Percentiles rank a stretch among this genome's conserved stretches.
Evolutionary conservation across 2,797 vertebrate genomes (phyloP).

Genomic region (Cyclura pinguis): DNA sequence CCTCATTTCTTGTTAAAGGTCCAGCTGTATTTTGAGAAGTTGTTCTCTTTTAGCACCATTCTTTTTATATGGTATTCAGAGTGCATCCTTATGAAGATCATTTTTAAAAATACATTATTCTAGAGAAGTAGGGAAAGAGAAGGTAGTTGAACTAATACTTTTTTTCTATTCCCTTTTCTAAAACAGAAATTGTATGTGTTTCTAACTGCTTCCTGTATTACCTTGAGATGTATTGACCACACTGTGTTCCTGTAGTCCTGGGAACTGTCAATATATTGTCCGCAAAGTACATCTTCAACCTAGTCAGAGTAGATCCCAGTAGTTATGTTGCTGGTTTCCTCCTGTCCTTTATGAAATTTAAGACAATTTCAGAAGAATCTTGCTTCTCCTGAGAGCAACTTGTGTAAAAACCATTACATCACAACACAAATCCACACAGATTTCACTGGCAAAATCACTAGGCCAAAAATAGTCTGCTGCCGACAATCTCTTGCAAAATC

Average conservation of each 20-base stretch:
- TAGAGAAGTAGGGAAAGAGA: neutral
- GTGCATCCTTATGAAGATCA: neutral
- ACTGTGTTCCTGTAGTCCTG: neutral
- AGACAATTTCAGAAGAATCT: neutral
- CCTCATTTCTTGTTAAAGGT: neutral
- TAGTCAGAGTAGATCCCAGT: neutral
- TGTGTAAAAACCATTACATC: neutral
- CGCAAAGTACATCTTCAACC: neutral
- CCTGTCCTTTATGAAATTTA: neutral
- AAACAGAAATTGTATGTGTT: neutral
- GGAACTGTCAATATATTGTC: neutral
- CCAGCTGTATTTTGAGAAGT: neutral
- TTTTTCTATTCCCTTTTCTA: neutral
- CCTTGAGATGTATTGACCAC: neutral
- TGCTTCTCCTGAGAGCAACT: neutral
- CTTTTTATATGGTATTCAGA: neutral
- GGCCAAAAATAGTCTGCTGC: neutral
- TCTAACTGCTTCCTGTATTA: neutral
- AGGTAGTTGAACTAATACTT: no score
- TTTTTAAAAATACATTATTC: neutral
- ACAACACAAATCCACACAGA: neutral
- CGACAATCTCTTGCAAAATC: neutral
- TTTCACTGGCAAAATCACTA: neutral
- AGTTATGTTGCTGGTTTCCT: neutral
- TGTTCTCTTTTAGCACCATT: neutral